Percentiles rank a stretch among this genome's conserved stretches.
Conservation (phyloP, 2,888 invertebrate species). For the Hirtodrosophila cameraria region DNA sequence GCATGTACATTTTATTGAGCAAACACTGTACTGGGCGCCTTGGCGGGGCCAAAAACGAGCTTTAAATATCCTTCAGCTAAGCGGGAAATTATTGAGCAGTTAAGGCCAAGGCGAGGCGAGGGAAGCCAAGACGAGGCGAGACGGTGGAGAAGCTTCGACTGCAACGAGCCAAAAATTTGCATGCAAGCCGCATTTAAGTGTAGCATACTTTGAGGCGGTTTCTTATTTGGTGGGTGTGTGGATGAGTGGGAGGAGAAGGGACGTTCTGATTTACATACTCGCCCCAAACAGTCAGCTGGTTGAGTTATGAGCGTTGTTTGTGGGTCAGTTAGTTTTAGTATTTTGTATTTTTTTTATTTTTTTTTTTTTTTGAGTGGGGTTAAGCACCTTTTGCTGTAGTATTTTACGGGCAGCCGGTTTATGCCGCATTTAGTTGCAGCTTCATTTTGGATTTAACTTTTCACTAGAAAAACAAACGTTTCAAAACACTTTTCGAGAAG, state of each 20-base stretch:
- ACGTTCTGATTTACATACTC: constrained; percentile 30
- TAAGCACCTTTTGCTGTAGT: constrained; percentile 10
- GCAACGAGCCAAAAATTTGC: constrained; percentile 36
- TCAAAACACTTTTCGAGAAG: not conserved
- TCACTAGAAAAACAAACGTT: no score
- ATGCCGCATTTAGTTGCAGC: constrained; percentile 12
- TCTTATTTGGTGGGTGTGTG: not conserved
- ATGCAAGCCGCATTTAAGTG: constrained; percentile 39
- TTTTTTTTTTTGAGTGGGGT: constrained; percentile 24
- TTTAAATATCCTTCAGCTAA: constrained; percentile 42
- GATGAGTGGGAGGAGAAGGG: not conserved
- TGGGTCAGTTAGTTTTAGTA: constrained; percentile 47
- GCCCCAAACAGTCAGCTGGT: constrained; percentile 1
- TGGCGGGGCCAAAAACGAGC: constrained; percentile 6
- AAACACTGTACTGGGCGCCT: no score
- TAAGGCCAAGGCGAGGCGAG: constrained; percentile 17
- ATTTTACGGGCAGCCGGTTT: constrained; percentile 25
- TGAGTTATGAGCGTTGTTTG: constrained; percentile 33
- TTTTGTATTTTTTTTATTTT: no score
- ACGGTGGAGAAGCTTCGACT: constrained; percentile 2
- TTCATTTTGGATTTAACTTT: constrained; percentile 9
- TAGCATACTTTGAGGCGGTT: constrained; percentile 11
- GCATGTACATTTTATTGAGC: no score
- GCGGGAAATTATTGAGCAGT: constrained; percentile 53
- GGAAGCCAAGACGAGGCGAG: not conserved